Percentiles rank a stretch among this genome's conserved stretches.
These are phyloP conservation scores for Orientallactaga sibirica DNA, from an alignment of 2,797 vertebrate species.

Conservation along the genomic window DNA sequence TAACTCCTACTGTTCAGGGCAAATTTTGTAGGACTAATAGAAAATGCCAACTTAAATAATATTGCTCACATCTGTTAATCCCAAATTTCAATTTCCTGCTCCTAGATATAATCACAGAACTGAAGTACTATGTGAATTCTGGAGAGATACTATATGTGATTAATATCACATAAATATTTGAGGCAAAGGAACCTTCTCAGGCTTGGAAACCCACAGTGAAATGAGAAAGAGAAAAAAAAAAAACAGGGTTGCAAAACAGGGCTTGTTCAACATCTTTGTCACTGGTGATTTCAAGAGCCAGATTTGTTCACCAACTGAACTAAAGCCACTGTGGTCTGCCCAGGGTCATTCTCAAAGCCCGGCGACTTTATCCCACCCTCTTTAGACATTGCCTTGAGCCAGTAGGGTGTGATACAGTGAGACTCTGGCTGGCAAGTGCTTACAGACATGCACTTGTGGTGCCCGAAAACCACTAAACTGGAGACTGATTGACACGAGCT, in stretches of 20 bases:
- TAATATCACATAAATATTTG: neutral
- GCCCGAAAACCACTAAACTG: neutral
- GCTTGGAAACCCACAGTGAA: neutral
- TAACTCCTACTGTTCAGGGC: neutral
- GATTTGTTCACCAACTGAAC: neutral
- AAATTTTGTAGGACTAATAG: neutral
- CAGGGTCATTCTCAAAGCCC: neutral
- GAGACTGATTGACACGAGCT: neutral
- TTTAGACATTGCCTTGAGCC: neutral
- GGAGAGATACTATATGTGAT: neutral
- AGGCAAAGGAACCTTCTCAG: neutral
- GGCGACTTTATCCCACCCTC: neutral
- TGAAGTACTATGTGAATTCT: neutral
- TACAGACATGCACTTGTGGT: too few species aligned
- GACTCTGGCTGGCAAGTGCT: neutral
- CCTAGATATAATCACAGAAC: neutral
- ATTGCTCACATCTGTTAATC: neutral
- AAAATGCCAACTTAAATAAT: neutral
- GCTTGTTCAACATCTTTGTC: neutral
- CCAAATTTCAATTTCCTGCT: conserved; percentile 43
- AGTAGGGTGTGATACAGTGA: neutral
- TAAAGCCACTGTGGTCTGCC: neutral
- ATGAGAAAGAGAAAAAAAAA: neutral
- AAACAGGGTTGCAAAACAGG: neutral
- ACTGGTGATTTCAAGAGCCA: neutral